These are phyloP conservation scores for Bombus balteatus DNA, from an alignment of 1,140 invertebrate genomes.

Conservation along the genomic window DNA sequence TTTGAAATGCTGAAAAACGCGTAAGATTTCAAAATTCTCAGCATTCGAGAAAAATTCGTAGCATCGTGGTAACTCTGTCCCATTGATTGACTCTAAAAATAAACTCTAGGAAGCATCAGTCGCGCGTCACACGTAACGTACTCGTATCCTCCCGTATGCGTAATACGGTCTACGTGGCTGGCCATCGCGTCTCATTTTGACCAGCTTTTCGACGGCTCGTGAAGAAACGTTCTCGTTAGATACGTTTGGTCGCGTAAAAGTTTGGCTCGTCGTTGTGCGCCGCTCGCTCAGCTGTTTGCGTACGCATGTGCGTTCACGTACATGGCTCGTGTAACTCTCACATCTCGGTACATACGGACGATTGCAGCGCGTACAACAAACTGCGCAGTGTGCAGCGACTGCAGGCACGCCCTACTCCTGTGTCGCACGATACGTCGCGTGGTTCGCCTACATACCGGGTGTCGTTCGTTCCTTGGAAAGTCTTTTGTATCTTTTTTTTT, in stretches of 20 bases:
- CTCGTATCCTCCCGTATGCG: too few species aligned
- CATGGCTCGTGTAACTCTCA: slow-evolving; percentile 38
- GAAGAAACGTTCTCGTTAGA: slow-evolving; percentile 10
- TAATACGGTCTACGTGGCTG: background rate
- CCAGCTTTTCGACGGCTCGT: background rate
- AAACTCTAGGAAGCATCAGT: background rate
- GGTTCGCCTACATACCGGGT: slow-evolving; percentile 67
- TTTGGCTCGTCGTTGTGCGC: background rate
- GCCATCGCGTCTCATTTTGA: background rate
- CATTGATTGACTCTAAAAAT: slow-evolving; percentile 1
- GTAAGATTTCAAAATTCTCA: background rate
- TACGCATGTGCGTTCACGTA: slow-evolving; percentile 48
- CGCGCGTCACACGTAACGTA: background rate
- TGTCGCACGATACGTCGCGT: slow-evolving; percentile 78
- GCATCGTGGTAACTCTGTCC: background rate
- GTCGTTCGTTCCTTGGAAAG: slow-evolving; percentile 51
- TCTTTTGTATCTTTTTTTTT: background rate
- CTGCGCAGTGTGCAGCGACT: slow-evolving; percentile 79
- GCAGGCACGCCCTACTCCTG: slow-evolving; percentile 80
- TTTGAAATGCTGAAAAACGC: background rate
- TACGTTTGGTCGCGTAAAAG: slow-evolving; percentile 8
- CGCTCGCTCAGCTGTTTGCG: background rate
- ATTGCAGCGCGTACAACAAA: slow-evolving; percentile 80
- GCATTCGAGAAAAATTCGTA: background rate
- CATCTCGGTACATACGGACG: slow-evolving; percentile 53